Evolutionary conservation across 2,113 vertebrate species (phyloP), one percentile per base, ranked within the genome.

Genomic region (Vombatus ursinus): DNA sequence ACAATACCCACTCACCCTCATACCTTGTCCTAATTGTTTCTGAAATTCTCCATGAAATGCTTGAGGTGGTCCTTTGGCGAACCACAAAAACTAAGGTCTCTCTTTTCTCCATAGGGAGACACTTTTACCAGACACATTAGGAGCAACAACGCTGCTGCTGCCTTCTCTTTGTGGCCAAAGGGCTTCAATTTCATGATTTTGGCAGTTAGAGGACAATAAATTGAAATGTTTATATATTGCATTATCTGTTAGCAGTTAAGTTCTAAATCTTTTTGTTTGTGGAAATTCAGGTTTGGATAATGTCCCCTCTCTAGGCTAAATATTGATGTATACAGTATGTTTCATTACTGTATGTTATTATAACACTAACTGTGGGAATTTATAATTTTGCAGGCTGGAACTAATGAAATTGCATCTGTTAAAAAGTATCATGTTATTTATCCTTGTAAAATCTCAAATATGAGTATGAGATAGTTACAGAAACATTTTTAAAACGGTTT

Each of bases 191-290:
- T 97, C 52, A 93, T 97, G 90, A 96, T 96, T 97, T 96, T 96
- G 96, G 92, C 91, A 97, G 44, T 94, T 93, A 92, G 6, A 90
- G 51, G 90, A 25, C 94, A 96, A 95, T 95, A 97, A 96, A 97
- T 95, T 97, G 94, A 96, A 93, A 94, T 96, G 94, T 97, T 97
- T 97, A 97, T 16, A 68, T 95, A 97, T 94, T 95, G 2, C 52
- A 95, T 91, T 97, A 93, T 97, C 61, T 95, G 52, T 61, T 95
- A 95, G 91, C 96, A 97, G 90, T 93, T 97, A 97, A 97, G 14
- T 95, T 97, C 90, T 97, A 90, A 96, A 96, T 97, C 92, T 96
- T 97, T 92, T 96, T 97, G 93, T 96, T 97, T 96, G 53, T 97
- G 22, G 49, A 97, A 97, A 97, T 96, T 95, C 96, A 97, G 97